Evolutionary conservation across 2,797 vertebrate genomes (phyloP).

Genomic region (Nannoperca australis): DNA sequence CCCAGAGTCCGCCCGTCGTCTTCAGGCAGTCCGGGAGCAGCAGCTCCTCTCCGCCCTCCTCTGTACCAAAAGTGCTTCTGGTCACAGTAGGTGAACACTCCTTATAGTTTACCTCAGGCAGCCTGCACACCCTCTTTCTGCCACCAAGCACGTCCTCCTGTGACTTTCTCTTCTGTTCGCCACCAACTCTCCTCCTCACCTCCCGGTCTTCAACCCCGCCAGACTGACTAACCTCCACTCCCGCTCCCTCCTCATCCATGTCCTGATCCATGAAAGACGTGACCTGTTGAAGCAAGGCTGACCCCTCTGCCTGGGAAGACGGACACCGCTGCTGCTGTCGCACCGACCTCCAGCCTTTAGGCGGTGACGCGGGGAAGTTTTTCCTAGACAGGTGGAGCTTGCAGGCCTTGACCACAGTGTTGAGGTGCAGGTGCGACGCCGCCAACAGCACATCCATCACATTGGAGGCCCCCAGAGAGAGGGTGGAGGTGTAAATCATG

Average conservation of each 20-base stretch:
- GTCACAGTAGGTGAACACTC: conserved; percentile 73
- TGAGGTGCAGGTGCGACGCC: conserved; percentile 96
- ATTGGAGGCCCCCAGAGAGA: conserved; percentile 93
- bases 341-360: conserved; percentile 87
- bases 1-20: conserved; percentile 54
- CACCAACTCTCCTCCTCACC: conserved; percentile 49
- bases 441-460: conserved; percentile 98
- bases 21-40: conserved; percentile 87
- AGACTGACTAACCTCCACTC: conserved; percentile 78
- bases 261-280: conserved; percentile 87
- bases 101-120: conserved; percentile 70
- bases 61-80: conserved; percentile 67
- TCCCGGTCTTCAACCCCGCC: conserved; percentile 80
- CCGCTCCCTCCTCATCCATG: conserved; percentile 70
- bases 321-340: conserved; percentile 87
- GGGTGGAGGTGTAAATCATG: conserved; percentile 98
- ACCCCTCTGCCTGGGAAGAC: background rate
- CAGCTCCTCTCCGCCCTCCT: conserved; percentile 81
- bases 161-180: conserved; percentile 91
- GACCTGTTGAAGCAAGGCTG: conserved; percentile 66
- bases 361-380: conserved; percentile 91
- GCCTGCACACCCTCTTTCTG: conserved; percentile 84
- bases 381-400: conserved; percentile 95
- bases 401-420: conserved; percentile 96
- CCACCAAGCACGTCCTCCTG: conserved; percentile 78